A percentile compares a stretch with the other conserved stretches of the same genome.
Evolutionary conservation across 2,113 vertebrate species (phyloP).

Genomic region (Pygoscelis antarcticus): DNA sequence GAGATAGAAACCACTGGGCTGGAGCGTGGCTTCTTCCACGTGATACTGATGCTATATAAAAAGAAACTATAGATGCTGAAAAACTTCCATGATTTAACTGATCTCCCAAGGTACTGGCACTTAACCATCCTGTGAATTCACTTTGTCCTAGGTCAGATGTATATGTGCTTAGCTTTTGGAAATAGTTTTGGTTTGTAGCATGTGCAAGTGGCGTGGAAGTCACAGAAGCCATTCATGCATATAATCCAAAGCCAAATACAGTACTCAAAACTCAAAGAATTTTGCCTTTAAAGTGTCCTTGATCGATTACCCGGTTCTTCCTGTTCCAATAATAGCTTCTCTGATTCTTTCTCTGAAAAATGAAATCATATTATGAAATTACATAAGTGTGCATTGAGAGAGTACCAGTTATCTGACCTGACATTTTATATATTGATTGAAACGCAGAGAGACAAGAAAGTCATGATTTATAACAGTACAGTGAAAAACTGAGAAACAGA

Average conservation of each 20-base stretch:
- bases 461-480: background rate
- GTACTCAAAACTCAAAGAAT: background rate
- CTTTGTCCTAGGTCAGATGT: background rate
- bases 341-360: constrained; percentile 5
- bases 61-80: background rate
- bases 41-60: background rate
- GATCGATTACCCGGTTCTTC: background rate
- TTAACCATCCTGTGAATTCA: background rate
- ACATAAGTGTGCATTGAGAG: constrained; percentile 19
- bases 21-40: background rate
- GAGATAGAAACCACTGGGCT: background rate
- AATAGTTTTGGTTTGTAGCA: background rate
- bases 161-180: background rate
- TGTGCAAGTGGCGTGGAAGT: background rate
- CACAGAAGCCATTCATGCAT: background rate
- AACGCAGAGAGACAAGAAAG: background rate
- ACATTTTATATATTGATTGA: constrained; percentile 34
- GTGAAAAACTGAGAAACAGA: background rate
- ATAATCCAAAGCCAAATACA: background rate
- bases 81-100: background rate
- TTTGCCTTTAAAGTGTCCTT: constrained; percentile 3
- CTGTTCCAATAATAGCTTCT: constrained; percentile 14
- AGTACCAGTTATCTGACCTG: constrained; percentile 10
- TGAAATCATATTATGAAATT: constrained; percentile 12
- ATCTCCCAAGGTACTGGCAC: background rate